These are phyloP conservation scores for Sitodiplosis mosellana DNA, from an alignment of 1,140 invertebrate genomes.

Conservation along the genomic window DNA sequence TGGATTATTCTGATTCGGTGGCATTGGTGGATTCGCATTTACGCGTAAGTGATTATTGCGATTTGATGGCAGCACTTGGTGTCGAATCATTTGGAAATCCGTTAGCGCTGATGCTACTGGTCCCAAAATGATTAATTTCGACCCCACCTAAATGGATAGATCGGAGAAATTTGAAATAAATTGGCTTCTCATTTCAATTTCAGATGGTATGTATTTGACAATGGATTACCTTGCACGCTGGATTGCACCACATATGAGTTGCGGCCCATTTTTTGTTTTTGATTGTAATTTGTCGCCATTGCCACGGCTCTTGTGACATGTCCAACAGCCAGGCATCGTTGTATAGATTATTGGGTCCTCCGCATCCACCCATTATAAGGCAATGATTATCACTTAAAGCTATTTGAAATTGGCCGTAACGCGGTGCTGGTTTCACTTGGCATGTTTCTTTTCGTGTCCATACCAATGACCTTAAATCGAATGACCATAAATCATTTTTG, in stretches of 20 bases:
- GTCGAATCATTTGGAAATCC: constrained; percentile 23
- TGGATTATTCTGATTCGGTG: constrained; percentile 6
- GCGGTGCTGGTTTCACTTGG: constrained; percentile 48
- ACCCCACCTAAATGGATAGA: constrained; percentile 26
- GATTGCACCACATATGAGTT: constrained; percentile 81
- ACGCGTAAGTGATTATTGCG: background rate
- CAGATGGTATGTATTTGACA: background rate
- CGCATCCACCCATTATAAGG: constrained; percentile 48
- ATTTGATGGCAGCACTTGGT: constrained; percentile 3
- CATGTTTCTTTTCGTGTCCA: constrained; percentile 60
- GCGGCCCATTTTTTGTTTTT: constrained; percentile 57
- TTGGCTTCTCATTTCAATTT: background rate
- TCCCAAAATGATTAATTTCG: constrained; percentile 19
- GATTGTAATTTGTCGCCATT: constrained; percentile 62
- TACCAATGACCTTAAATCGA: constrained; percentile 53
- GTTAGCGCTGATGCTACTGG: constrained; percentile 19
- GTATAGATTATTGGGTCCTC: constrained; percentile 34
- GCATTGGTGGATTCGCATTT: constrained; percentile 5
- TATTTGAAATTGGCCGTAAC: constrained; percentile 84
- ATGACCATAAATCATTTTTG: constrained; percentile 71
- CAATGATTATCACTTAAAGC: constrained; percentile 46
- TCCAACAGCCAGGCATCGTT: constrained; percentile 41
- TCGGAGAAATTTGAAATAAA: background rate
- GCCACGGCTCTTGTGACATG: constrained; percentile 47
- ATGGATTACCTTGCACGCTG: constrained; percentile 47